Conservation (phyloP, 2,888 invertebrate genomes). For the Dynastes tityus region DNA sequence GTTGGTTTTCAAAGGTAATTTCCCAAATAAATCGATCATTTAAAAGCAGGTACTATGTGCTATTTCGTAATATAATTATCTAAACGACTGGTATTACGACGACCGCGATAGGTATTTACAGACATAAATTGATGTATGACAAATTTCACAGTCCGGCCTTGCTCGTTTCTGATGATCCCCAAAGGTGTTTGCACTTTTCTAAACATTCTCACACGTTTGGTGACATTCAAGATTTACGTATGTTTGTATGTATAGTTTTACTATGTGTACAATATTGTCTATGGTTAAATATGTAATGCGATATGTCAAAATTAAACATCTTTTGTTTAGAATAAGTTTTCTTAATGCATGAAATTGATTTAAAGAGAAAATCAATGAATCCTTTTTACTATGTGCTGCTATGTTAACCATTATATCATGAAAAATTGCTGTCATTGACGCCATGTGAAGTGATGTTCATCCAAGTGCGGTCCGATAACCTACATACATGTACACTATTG, state of each 20-base stretch:
- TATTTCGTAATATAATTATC: constrained; percentile 1
- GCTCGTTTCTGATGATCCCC: background rate
- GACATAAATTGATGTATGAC: background rate
- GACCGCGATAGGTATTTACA: background rate
- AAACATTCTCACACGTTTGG: background rate
- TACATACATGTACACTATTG: too few species aligned
- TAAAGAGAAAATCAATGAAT: too few species aligned
- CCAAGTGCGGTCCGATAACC: too few species aligned
- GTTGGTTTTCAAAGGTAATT: too few species aligned
- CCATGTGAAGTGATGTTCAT: too few species aligned
- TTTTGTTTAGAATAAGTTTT: too few species aligned
- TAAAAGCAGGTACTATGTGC: background rate
- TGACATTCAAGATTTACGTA: background rate
- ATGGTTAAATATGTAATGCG: too few species aligned
- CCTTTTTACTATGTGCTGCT: too few species aligned
- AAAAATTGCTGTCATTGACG: too few species aligned
- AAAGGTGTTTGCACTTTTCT: background rate
- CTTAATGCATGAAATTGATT: too few species aligned
- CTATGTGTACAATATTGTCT: background rate
- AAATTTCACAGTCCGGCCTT: constrained; percentile 22
- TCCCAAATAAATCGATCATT: background rate
- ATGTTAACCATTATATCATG: too few species aligned
- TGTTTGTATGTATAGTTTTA: background rate
- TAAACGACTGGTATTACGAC: background rate
- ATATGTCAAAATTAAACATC: too few species aligned